Evolutionary conservation across 2,113 vertebrate species (phyloP).

Genomic region (Sitta europaea): DNA sequence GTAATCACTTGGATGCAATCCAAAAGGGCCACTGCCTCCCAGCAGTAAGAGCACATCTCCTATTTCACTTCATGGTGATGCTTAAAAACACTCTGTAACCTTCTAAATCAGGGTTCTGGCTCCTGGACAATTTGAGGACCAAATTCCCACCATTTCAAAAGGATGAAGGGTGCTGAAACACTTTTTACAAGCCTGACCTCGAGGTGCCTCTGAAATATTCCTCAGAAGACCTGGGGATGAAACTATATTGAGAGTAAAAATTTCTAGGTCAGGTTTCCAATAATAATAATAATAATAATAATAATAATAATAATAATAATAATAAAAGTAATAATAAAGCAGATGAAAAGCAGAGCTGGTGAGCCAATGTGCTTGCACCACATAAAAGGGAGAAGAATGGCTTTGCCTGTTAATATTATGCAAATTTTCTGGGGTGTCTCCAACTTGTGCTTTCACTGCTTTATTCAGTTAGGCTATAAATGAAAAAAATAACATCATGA

Average conservation of each 20-base stretch:
- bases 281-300: background rate
- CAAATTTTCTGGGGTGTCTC: constrained; percentile 33
- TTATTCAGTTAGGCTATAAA: background rate
- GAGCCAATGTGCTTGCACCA: constrained; percentile 25
- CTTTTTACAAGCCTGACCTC: background rate
- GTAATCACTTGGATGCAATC: background rate
- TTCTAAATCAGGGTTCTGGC: background rate
- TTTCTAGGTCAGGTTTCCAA: constrained; percentile 48
- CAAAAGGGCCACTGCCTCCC: background rate
- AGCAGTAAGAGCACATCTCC: background rate
- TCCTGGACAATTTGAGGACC: background rate
- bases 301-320: background rate
- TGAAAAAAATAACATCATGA: background rate
- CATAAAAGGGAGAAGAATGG: constrained; percentile 46
- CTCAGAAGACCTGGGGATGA: background rate
- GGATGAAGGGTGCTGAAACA: background rate
- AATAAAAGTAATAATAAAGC: background rate
- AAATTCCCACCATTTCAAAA: background rate
- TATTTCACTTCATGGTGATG: background rate
- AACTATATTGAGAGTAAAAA: background rate
- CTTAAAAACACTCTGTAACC: background rate
- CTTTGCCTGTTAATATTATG: constrained; percentile 43
- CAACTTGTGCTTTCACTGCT: constrained; percentile 44
- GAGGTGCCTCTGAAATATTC: background rate
- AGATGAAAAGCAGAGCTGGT: constrained; percentile 1